These are phyloP conservation scores for Bembecia ichneumoniformis DNA, from an alignment of 2,888 invertebrate species.

Conservation along the genomic window DNA sequence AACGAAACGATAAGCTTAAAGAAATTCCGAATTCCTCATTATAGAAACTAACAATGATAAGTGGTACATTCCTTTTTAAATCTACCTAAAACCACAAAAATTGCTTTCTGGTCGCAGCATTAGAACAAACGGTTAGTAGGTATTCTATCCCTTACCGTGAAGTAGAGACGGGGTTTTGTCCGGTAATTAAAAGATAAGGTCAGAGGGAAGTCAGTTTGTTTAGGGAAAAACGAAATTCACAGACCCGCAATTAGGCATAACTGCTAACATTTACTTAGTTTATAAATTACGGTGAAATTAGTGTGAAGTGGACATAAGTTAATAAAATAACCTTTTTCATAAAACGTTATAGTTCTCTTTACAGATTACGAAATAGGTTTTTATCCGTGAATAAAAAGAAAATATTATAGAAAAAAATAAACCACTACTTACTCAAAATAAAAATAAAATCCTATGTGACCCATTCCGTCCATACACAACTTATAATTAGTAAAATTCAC, in stretches of 20 bases:
- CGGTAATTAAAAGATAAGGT: slow-evolving; percentile 9
- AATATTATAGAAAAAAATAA: no score
- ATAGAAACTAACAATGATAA: no score
- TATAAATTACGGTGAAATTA: background rate
- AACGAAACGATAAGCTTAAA: no score
- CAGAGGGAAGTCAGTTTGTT: background rate
- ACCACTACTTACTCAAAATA: no score
- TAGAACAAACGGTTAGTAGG: background rate
- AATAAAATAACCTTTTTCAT: no score
- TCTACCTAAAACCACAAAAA: background rate
- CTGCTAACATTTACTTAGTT: background rate
- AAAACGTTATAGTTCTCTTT: no score
- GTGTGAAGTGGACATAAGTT: background rate
- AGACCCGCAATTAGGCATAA: slow-evolving; percentile 1
- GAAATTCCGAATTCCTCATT: no score
- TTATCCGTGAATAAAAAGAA: no score
- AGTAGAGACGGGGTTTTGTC: background rate
- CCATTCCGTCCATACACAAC: background rate
- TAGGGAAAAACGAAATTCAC: slow-evolving; percentile 3
- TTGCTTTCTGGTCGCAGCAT: background rate
- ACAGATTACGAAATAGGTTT: no score
- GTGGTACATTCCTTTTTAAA: background rate
- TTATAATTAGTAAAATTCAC: background rate
- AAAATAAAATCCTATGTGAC: no score
- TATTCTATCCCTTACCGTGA: background rate